Conservation (phyloP, 2,797 vertebrate species). For the Ceryle rudis region DNA sequence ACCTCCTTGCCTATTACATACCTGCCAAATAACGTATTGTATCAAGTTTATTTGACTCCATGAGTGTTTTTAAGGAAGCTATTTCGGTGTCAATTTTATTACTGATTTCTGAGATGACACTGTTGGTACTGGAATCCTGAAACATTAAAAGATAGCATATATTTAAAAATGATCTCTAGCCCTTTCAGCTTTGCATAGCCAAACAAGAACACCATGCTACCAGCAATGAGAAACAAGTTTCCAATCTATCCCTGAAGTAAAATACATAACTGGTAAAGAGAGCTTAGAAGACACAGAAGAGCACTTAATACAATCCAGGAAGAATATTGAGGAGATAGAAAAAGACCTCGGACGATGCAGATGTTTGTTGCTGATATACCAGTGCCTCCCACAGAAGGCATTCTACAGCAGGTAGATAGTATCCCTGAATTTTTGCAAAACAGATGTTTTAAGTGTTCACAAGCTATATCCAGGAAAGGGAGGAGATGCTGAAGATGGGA, state of each 20-base stretch:
- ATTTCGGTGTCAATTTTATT: slow-evolving; percentile 96
- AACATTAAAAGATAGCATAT: neutral
- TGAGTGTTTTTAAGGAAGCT: slow-evolving; percentile 92
- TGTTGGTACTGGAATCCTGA: slow-evolving; percentile 88
- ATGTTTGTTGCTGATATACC: neutral
- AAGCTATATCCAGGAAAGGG: neutral
- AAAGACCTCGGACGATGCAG: neutral
- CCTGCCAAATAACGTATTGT: slow-evolving; percentile 94
- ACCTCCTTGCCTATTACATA: slow-evolving; percentile 52
- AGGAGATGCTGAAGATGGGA: neutral
- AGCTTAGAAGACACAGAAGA: neutral
- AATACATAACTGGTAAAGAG: neutral
- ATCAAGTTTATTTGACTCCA: slow-evolving; percentile 95
- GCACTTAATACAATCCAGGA: neutral
- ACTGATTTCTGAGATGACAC: slow-evolving; percentile 88
- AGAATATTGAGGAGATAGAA: neutral
- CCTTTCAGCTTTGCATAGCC: neutral
- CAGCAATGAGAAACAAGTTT: neutral
- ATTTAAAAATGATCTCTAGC: neutral
- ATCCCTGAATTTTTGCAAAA: neutral
- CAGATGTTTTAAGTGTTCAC: neutral
- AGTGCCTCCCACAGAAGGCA: neutral
- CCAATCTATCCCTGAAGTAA: neutral
- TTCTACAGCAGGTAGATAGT: accelerated
- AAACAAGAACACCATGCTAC: neutral